Percentiles rank a stretch among this genome's conserved stretches.
Conservation (phyloP, 2,797 vertebrate species). For the Pyrocephalus nanus region DNA sequence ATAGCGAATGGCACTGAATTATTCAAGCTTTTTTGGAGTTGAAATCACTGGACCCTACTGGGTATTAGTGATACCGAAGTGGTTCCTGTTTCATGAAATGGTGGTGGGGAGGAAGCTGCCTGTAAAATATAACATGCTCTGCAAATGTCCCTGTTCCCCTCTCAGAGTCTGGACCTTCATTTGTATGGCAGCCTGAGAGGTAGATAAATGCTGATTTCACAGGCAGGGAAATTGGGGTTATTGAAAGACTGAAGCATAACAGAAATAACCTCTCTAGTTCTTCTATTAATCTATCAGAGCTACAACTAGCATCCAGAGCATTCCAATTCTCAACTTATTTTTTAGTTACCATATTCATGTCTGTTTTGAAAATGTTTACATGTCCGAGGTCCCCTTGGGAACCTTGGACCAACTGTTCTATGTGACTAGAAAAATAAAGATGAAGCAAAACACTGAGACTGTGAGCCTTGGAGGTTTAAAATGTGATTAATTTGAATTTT, state of each 20-base stretch:
- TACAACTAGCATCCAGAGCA: background rate
- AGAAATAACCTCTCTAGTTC: background rate
- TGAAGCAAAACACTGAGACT: background rate
- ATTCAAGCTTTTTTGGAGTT: background rate
- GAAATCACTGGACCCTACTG: background rate
- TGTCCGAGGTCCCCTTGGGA: background rate
- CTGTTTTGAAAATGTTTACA: background rate
- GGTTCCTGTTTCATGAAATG: background rate
- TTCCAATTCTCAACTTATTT: background rate
- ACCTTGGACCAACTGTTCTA: background rate
- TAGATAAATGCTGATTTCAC: background rate
- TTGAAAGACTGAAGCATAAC: background rate
- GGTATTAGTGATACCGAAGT: background rate
- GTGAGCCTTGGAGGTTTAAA: background rate
- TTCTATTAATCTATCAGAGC: background rate
- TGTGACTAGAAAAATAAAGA: background rate
- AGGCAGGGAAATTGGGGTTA: background rate
- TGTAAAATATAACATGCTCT: background rate
- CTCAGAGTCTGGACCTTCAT: background rate
- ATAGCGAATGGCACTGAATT: background rate
- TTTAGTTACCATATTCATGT: background rate
- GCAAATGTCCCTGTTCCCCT: background rate
- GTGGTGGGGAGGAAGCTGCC: background rate
- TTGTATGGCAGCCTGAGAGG: background rate
- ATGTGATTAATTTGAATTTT: background rate